Conservation (phyloP, 37 sponge, comb jelly and placozoan species). For the Bolinopsis microptera region DNA sequence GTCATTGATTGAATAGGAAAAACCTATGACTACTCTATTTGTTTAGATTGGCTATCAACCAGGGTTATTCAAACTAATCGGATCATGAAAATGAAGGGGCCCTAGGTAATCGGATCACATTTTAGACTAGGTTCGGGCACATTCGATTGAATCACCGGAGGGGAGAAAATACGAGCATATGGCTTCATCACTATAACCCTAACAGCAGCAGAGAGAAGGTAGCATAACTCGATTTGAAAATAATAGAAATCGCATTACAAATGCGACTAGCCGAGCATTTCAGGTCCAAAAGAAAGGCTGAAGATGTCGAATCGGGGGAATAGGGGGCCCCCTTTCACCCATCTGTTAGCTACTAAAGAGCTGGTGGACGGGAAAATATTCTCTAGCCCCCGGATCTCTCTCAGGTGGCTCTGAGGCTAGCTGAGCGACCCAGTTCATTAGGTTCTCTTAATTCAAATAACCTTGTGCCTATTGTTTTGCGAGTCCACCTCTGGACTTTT, state of each 20-base stretch:
- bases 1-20: not conserved
- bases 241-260: not conserved
- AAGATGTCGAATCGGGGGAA: not conserved
- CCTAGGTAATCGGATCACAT: not conserved
- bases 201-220: not conserved
- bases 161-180: not conserved
- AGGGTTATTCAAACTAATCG: not conserved
- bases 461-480: not conserved
- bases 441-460: not conserved
- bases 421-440: not conserved
- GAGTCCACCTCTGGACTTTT: not conserved
- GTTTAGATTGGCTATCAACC: not conserved
- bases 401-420: not conserved
- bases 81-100: not conserved
- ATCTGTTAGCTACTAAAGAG: not conserved
- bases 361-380: not conserved
- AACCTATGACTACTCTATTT: not conserved
- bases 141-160: not conserved
- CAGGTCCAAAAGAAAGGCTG: not conserved
- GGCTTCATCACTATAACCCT: not conserved
- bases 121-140: too few species aligned
- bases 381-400: not conserved
- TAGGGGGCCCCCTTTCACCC: not conserved
- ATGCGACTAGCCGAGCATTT: not conserved
- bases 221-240: not conserved